A percentile compares a stretch with the other conserved stretches of the same genome.
phyloP scores from a whole-genome alignment of 2,888 invertebrate genomes.

The Octodonta nipae region DNA sequence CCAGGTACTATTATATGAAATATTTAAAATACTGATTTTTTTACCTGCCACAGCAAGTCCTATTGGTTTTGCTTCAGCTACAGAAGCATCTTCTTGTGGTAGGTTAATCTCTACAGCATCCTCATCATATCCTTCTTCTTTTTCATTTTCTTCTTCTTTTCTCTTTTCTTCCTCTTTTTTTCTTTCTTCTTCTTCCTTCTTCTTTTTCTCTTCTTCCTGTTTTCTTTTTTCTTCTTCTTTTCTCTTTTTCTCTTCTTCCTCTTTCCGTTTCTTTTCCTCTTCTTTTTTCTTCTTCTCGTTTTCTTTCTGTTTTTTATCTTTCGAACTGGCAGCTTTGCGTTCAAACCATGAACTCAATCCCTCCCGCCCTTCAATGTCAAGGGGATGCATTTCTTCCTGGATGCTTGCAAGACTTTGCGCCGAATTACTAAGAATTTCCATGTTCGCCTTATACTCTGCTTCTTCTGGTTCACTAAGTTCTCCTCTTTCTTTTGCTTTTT shows the following conservation, averaged over 20 bases:
- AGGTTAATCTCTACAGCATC: conserved; percentile 38
- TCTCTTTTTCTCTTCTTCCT: conserved; percentile 17
- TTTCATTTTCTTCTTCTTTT: conserved; percentile 21
- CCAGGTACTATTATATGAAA: too few species aligned
- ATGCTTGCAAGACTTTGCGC: conserved; percentile 27
- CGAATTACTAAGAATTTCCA: conserved; percentile 33
- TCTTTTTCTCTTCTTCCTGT: conserved; percentile 20
- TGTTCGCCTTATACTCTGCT: conserved; percentile 42
- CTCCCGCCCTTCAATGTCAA: conserved; percentile 22
- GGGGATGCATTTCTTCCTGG: conserved; percentile 23
- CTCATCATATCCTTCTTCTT: conserved; percentile 30
- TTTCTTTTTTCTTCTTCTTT: conserved; percentile 16
- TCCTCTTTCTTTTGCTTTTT: conserved; percentile 46
- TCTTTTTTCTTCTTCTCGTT: conserved; percentile 13
- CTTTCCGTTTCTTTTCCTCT: conserved; percentile 19
- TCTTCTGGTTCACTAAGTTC: conserved; percentile 42
- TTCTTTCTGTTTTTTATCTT: conserved; percentile 19
- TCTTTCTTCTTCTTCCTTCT: conserved; percentile 15
- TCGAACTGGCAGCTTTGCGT: conserved; percentile 16
- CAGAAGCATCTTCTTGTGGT: conserved; percentile 46
- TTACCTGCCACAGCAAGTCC: conserved; percentile 40
- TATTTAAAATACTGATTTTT: too few species aligned
- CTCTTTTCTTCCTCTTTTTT: conserved; percentile 19
- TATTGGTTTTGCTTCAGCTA: conserved; percentile 65
- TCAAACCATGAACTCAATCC: conserved; percentile 30